These are phyloP conservation scores for Orthonychiurus folsomi DNA, from an alignment of 2,888 invertebrate genomes.

Conservation along the genomic window DNA sequence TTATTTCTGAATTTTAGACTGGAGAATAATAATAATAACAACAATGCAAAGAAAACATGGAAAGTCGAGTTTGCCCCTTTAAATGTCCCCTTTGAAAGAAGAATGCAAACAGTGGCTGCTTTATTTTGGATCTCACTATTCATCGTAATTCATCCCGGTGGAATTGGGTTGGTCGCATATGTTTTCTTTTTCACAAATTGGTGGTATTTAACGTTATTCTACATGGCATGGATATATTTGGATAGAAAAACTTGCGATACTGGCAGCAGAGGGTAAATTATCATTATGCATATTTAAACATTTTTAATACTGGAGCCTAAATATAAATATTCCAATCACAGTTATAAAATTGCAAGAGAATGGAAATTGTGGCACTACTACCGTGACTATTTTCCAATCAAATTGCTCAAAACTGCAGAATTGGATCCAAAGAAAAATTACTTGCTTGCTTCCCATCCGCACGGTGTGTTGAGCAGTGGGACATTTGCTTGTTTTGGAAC, in stretches of 20 bases:
- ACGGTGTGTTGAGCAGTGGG: conserved; percentile 76
- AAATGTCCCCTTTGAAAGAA: conserved; percentile 61
- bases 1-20: too few species aligned
- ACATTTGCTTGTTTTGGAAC: conserved; percentile 20
- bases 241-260: neutral
- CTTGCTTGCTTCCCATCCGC: conserved; percentile 79
- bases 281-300: too few species aligned
- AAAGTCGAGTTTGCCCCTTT: conserved; percentile 81
- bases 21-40: too few species aligned
- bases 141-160: conserved; percentile 45
- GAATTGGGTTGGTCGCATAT: conserved; percentile 48
- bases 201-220: conserved; percentile 2
- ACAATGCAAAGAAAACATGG: too few species aligned
- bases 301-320: too few species aligned
- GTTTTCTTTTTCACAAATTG: conserved; percentile 50
- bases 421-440: conserved; percentile 72
- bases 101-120: conserved; percentile 77
- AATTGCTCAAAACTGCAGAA: conserved; percentile 70
- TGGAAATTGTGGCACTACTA: conserved; percentile 54
- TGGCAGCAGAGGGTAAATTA: too few species aligned
- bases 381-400: conserved; percentile 43
- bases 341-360: too few species aligned
- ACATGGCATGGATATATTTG: conserved; percentile 3
- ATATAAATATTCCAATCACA: too few species aligned
- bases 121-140: too few species aligned